These are phyloP conservation scores for Rhizomys pruinosus DNA, from an alignment of 2,113 vertebrate species.

Conservation along the genomic window DNA sequence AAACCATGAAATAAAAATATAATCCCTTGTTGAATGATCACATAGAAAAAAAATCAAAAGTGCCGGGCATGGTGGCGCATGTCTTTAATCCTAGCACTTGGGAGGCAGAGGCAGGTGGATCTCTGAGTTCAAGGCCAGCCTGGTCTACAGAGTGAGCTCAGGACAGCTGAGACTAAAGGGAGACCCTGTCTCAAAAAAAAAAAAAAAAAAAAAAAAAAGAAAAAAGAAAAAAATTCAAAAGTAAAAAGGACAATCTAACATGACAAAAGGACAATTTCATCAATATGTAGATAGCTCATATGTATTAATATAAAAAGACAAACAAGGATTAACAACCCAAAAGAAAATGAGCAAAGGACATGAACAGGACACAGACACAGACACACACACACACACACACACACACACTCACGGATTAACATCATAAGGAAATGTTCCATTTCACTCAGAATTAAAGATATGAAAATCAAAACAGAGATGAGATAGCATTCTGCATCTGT, in stretches of 20 bases:
- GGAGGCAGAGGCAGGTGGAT: no score
- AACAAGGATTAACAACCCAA: neutral
- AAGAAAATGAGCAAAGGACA: conserved; percentile 5
- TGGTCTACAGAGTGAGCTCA: no score
- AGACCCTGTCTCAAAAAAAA: no score
- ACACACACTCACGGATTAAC: neutral
- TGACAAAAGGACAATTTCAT: neutral
- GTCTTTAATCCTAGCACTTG: no score
- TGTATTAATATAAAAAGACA: neutral
- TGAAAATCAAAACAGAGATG: neutral
- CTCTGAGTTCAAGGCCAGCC: no score
- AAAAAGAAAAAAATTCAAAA: neutral
- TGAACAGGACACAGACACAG: neutral
- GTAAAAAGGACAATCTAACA: neutral
- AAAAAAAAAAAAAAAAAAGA: neutral
- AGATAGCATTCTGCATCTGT: neutral
- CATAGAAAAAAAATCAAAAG: neutral
- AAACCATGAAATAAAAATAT: neutral
- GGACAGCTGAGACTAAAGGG: no score
- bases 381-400: neutral
- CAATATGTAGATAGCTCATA: neutral
- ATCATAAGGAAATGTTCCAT: neutral
- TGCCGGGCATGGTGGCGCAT: no score
- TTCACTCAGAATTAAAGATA: neutral
- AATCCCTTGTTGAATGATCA: neutral